Percentiles rank a stretch among this genome's conserved stretches.
Conservation (phyloP, 2,888 invertebrate genomes). For the Quadriops clusia region DNA sequence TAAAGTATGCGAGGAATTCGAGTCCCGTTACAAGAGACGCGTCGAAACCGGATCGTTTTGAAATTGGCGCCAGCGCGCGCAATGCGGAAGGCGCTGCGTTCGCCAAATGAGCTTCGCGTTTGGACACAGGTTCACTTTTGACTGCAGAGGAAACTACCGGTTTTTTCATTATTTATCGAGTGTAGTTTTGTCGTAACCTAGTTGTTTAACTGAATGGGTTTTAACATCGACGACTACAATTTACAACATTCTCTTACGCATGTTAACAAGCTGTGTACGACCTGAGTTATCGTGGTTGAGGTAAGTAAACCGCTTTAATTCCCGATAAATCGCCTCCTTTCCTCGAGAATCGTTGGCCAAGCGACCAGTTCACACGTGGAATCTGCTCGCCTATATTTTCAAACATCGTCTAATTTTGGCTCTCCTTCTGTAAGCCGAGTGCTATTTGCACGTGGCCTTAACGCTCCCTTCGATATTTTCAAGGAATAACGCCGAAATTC, state of each 20-base stretch:
- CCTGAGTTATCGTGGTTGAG: constrained; percentile 18
- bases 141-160: constrained; percentile 19
- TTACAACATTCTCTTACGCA: constrained; percentile 15
- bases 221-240: constrained; percentile 14
- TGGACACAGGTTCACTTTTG: constrained; percentile 15
- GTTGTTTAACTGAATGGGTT: constrained; percentile 17
- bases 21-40: too few species aligned
- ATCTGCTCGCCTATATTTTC: constrained; percentile 3
- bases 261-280: constrained; percentile 19
- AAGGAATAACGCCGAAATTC: too few species aligned
- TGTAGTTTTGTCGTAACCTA: constrained; percentile 15
- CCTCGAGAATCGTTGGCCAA: constrained; percentile 14
- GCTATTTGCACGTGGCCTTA: too few species aligned
- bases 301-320: constrained; percentile 16
- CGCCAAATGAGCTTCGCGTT: constrained; percentile 15
- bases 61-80: constrained; percentile 11
- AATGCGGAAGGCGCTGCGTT: constrained; percentile 14
- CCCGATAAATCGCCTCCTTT: constrained; percentile 13
- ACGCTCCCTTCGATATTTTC: too few species aligned
- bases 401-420: constrained; percentile 4
- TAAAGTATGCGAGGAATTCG: too few species aligned
- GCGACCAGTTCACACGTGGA: constrained; percentile 18
- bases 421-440: too few species aligned
- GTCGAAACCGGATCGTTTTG: too few species aligned
- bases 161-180: constrained; percentile 13